Percentiles rank a stretch among this genome's conserved stretches.
phyloP scores from a whole-genome alignment of 2,888 invertebrate species.

The Perdita meconis region DNA sequence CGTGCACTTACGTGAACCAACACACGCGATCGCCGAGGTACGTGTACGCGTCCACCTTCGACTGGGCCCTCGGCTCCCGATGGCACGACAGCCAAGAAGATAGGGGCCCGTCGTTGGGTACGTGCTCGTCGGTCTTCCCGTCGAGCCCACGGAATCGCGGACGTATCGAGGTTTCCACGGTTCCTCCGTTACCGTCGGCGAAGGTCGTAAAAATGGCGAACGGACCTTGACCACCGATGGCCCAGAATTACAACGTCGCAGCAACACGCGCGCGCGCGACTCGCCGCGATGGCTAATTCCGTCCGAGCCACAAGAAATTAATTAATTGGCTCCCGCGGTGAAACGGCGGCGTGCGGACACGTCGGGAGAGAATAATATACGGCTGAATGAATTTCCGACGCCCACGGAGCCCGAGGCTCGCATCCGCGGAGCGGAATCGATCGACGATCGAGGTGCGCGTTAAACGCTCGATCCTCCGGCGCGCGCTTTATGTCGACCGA shows the following conservation, averaged over 20 bases:
- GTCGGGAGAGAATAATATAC: conserved; percentile 49
- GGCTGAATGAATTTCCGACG: conserved; percentile 63
- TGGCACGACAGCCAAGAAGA: conserved; percentile 53
- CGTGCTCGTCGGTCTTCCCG: conserved; percentile 58
- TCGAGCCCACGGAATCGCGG: conserved; percentile 46
- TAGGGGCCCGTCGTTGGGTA: conserved; percentile 54
- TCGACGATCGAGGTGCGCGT: conserved; percentile 39
- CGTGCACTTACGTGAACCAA: conserved; percentile 54
- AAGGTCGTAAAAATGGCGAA: conserved; percentile 23
- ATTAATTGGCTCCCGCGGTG: conserved; percentile 57
- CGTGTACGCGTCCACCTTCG: conserved; percentile 41
- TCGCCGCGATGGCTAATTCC: not conserved
- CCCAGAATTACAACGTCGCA: conserved; percentile 6
- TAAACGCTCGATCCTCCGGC: conserved; percentile 14
- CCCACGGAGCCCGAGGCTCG: conserved; percentile 53
- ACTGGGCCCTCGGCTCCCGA: conserved; percentile 37
- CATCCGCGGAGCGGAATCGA: conserved; percentile 46
- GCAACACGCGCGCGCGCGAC: too few species aligned
- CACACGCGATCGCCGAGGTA: conserved; percentile 33
- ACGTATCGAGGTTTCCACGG: conserved; percentile 38
- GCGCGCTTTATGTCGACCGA: conserved; percentile 29
- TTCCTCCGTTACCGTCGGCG: conserved; percentile 1
- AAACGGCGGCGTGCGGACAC: conserved; percentile 43
- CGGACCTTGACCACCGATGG: not conserved
- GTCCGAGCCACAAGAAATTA: conserved; percentile 45